phyloP scores from a whole-genome alignment of 2,888 invertebrate genomes.

The Doris montereyensis region DNA sequence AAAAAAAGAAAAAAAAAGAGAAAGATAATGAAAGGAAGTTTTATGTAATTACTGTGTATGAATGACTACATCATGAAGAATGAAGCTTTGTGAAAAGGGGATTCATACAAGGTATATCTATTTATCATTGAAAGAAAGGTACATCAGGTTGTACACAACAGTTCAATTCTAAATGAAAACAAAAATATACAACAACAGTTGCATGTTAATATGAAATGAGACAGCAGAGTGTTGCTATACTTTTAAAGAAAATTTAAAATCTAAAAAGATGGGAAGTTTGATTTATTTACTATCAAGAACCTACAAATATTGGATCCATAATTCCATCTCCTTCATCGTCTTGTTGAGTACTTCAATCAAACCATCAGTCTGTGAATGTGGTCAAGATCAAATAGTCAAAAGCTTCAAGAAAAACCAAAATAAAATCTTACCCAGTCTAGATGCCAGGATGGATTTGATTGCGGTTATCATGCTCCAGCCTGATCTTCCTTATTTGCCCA shows the following conservation, averaged over 20 bases:
- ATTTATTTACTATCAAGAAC: no score
- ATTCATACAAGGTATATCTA: no score
- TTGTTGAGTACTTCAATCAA: no score
- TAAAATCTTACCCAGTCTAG: slow-evolving; percentile 59
- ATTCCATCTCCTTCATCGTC: no score
- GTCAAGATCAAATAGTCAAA: neutral
- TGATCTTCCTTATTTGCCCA: slow-evolving; percentile 66
- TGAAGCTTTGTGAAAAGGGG: no score
- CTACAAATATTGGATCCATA: neutral
- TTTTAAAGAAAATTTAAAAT: neutral
- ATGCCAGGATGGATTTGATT: slow-evolving; percentile 60
- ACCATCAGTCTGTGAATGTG: no score
- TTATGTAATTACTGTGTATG: no score
- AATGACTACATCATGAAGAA: no score
- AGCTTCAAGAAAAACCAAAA: slow-evolving; percentile 9
- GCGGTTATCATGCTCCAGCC: slow-evolving; percentile 62
- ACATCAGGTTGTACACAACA: neutral
- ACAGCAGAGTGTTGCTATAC: neutral
- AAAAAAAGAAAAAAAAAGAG: neutral
- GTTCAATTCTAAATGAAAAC: neutral
- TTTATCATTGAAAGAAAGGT: neutral
- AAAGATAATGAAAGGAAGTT: neutral
- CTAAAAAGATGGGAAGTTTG: neutral
- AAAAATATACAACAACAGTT: neutral
- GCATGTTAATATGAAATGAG: neutral